phyloP scores from a whole-genome alignment of 2,113 vertebrate genomes.

The Tyto alba region DNA sequence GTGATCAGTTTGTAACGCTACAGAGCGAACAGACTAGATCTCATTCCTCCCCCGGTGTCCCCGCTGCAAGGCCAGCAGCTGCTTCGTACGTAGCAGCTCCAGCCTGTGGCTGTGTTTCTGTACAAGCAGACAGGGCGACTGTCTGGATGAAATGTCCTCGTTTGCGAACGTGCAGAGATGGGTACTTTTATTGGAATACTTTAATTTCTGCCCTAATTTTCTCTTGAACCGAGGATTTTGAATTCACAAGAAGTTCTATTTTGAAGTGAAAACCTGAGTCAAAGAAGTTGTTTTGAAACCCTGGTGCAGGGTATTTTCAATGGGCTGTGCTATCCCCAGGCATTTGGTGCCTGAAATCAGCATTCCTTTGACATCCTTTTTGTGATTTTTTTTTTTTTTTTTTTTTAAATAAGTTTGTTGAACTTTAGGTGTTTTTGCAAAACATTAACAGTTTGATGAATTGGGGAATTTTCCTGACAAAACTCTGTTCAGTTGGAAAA shows the following conservation, averaged over 20 bases:
- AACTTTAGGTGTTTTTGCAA: not conserved
- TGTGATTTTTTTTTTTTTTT: not conserved
- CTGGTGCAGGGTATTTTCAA: not conserved
- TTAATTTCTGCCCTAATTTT: not conserved
- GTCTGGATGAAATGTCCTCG: not conserved
- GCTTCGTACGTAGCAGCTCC: accelerated
- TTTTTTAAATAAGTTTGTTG: not conserved
- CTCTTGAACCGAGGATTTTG: not conserved
- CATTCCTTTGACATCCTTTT: not conserved
- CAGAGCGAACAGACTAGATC: not conserved
- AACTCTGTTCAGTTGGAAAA: constrained; percentile 1
- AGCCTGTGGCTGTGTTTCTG: not conserved
- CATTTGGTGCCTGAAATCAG: not conserved
- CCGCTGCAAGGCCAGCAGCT: not conserved
- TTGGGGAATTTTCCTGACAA: constrained; percentile 40
- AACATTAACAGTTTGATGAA: not conserved
- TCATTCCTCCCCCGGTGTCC: not conserved
- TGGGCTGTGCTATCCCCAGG: not conserved
- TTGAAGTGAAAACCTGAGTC: not conserved
- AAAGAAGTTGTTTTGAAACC: not conserved
- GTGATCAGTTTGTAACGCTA: not conserved
- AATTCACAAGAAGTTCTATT: not conserved
- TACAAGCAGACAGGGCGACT: not conserved
- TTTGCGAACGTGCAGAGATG: not conserved
- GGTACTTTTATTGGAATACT: not conserved